Conservation (phyloP, 2,113 vertebrate genomes). For the Opisthocomus hoazin region DNA sequence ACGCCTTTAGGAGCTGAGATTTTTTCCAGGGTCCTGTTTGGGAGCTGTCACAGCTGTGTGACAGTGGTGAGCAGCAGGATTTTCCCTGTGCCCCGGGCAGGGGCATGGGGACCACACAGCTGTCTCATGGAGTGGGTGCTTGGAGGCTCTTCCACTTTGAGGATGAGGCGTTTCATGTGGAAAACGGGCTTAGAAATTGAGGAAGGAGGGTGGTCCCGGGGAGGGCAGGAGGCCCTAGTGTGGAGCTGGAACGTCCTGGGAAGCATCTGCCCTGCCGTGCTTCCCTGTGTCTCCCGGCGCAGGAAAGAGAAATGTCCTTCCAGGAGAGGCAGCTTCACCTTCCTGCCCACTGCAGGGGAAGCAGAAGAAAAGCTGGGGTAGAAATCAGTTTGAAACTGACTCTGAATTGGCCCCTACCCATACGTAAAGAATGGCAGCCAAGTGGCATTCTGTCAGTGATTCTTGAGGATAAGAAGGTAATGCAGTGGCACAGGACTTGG, state of each 20-base stretch:
- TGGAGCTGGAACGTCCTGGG: background rate
- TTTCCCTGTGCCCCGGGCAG: background rate
- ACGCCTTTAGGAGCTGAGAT: background rate
- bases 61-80: background rate
- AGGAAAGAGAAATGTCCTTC: background rate
- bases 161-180: background rate
- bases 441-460: background rate
- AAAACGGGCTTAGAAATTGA: background rate
- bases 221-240: fast-evolving
- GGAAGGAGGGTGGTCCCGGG: background rate
- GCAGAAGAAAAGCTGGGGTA: background rate
- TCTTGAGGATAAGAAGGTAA: background rate
- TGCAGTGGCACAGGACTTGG: background rate
- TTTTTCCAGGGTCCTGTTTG: background rate
- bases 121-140: background rate
- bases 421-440: background rate
- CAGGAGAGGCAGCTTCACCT: background rate
- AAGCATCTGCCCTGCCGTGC: background rate
- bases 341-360: background rate
- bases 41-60: background rate
- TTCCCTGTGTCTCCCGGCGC: background rate
- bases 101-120: fast-evolving
- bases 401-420: background rate
- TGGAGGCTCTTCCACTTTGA: background rate
- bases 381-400: background rate